Conservation (phyloP, 2,113 vertebrate species). For the Urocolius indicus region DNA sequence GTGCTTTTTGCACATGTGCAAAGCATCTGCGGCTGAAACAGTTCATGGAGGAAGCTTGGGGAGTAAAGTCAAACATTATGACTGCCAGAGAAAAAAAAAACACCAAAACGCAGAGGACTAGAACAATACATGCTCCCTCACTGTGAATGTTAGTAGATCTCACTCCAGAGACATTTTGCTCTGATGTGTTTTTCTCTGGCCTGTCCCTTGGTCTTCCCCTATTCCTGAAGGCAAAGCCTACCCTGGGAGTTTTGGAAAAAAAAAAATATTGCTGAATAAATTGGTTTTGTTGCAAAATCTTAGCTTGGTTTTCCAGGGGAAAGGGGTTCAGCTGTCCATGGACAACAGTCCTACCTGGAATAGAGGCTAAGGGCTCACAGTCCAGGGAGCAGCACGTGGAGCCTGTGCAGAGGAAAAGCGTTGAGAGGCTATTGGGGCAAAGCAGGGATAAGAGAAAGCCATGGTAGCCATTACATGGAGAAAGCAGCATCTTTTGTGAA, state of each 20-base stretch:
- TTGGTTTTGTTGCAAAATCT: neutral
- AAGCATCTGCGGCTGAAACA: neutral
- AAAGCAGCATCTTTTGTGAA: neutral
- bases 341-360: neutral
- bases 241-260: neutral
- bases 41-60: neutral
- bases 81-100: neutral
- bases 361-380: neutral
- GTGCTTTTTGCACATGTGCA: neutral
- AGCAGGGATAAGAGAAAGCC: neutral
- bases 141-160: neutral
- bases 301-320: neutral
- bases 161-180: neutral
- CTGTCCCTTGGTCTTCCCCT: neutral
- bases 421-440: neutral
- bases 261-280: neutral
- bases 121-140: neutral
- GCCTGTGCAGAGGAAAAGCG: neutral
- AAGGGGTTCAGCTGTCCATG: neutral
- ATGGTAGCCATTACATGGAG: neutral
- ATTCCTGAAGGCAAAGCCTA: neutral
- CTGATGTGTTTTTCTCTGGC: neutral
- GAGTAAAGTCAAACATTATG: neutral
- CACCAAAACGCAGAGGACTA: neutral
- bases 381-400: neutral